phyloP scores from a whole-genome alignment of 2,797 vertebrate genomes.

The Neosilurus mollespiculum region DNA sequence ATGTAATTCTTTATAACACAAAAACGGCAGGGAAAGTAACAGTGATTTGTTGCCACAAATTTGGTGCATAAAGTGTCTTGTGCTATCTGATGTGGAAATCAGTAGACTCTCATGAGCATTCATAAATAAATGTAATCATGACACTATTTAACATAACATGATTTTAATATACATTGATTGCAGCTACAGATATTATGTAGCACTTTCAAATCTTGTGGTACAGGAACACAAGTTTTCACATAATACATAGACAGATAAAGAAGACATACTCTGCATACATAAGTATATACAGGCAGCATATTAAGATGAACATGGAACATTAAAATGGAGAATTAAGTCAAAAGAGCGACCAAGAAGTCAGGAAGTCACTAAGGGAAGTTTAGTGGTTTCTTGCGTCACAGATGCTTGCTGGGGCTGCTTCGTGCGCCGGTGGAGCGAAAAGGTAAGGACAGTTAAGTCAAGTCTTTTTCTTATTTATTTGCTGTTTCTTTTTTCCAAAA shows the following conservation, averaged over 20 bases:
- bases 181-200: neutral
- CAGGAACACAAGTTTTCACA: neutral
- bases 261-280: neutral
- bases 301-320: neutral
- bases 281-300: neutral
- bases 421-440: constrained; percentile 70
- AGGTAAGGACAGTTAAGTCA: constrained; percentile 67
- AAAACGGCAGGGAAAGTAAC: neutral
- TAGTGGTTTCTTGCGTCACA: constrained; percentile 81
- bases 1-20: neutral
- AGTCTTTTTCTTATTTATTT: constrained; percentile 12
- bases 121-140: neutral
- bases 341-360: constrained; percentile 63
- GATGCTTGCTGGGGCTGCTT: constrained; percentile 62
- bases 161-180: neutral
- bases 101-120: neutral
- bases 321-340: constrained; percentile 55
- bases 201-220: neutral
- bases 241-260: neutral
- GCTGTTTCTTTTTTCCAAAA: constrained; percentile 2
- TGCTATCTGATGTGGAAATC: neutral
- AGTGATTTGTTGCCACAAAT: neutral
- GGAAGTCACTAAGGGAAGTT: constrained; percentile 76
- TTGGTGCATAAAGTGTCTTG: neutral
- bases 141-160: neutral